Evolutionary conservation across 2,888 invertebrate genomes (phyloP), one percentile per base, ranked within the genome.

Genomic region (Stenchaetothrips biformis): DNA sequence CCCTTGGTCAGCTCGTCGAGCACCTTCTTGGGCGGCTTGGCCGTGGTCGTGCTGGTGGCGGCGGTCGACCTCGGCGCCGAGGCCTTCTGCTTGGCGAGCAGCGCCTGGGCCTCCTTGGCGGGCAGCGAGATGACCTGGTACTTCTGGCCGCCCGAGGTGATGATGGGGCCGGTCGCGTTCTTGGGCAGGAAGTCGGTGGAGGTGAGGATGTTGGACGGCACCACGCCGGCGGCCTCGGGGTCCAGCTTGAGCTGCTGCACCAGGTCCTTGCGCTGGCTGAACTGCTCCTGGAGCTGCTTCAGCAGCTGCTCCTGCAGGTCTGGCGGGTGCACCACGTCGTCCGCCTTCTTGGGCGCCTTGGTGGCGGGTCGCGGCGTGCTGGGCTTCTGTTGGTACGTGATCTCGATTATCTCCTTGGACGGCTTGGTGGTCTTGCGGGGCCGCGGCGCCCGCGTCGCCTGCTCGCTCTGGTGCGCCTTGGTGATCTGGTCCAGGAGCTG

Each of bases 1-100:
- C 92, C 93, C 86, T 93, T 93, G 0, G 95, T 94, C 78, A 95
- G 86, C 85, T 95, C 94, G 79, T 94, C 94, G 11, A 95, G 89
- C 3, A 93, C 90, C 27, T 89, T 89, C 82, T 90, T 90, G 48
- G 92, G 92, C 81, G 94, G 93, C 83, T 89, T 89, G 49, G 89
- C 86, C 84, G 90, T 88, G 0, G 91, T 90, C 11, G 90, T 89
- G 0, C 86, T 83, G 1, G 88, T 86, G 9, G 87, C 85, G 79
- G 89, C 87, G 47, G 88, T 89, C 77, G 77, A 49, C 13, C 79
- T 80, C 47, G 18, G 79, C 48, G 78, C 25, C 78, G 53, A 62
- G 81, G 16, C 77, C 78, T 4, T 78, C 77, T 77, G 25, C 1
- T 59, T 59, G 18, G 53, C n/a, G 18, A 48, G 59, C n/a, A n/a